A percentile compares a stretch with the other conserved stretches of the same genome.
Conservation (phyloP, 2,113 vertebrate genomes). For the Bos javanicus region DNA sequence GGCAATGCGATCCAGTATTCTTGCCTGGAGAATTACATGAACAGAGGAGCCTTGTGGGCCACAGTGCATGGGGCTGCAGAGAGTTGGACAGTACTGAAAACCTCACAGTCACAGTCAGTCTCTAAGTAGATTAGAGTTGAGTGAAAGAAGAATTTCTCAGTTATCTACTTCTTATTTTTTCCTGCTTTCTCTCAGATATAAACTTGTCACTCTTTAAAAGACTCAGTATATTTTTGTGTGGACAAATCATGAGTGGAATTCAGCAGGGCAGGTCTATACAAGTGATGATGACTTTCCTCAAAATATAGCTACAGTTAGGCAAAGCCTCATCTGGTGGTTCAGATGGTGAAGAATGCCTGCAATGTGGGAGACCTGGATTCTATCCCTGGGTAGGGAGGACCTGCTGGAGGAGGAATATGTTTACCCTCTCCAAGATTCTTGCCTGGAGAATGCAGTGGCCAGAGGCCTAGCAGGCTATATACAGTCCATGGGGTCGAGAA, state of each 20-base stretch:
- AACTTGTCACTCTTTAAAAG: neutral
- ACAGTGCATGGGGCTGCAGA: neutral
- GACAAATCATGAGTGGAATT: neutral
- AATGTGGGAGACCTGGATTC: neutral
- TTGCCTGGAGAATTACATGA: neutral
- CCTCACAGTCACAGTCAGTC: neutral
- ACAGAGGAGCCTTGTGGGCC: neutral
- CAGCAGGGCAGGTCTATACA: neutral
- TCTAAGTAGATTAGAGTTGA: neutral
- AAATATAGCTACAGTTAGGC: neutral
- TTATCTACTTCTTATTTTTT: neutral
- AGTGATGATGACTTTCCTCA: neutral
- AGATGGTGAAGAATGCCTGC: neutral
- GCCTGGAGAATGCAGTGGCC: neutral
- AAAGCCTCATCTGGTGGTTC: neutral
- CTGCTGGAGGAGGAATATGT: neutral
- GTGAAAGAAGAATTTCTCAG: neutral
- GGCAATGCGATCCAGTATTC: neutral
- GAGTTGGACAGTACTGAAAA: neutral
- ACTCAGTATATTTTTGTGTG: neutral
- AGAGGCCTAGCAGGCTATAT: neutral
- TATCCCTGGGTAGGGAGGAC: neutral
- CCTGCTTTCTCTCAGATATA: neutral
- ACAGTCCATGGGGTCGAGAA: neutral
- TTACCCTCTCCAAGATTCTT: neutral